Evolutionary conservation across 2,113 vertebrate species (phyloP), one percentile per base, ranked within the genome.

Genomic region (Tympanuchus pallidicinctus): DNA sequence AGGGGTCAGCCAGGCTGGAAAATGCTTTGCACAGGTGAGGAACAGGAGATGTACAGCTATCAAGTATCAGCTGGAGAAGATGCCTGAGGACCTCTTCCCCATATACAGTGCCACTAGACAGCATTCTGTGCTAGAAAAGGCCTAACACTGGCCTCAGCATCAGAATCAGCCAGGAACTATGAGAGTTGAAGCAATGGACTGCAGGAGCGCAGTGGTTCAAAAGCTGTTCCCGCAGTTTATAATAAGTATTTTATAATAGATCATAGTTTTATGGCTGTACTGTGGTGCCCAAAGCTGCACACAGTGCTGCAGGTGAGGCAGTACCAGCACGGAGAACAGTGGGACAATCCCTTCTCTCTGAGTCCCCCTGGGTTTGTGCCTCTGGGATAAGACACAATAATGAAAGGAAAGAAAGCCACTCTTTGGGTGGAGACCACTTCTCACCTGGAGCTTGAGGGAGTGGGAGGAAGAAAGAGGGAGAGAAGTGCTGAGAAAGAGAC

Each of bases 371-470:
- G 54, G 15, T 27, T 82, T 71, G 19, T 88, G 50, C 40, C 42
- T 74, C 42, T 59, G 28, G n/a, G 73, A 57, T 24, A 77, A 73
- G 82, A 73, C 13, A 32, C 6, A 75, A 40, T 5, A 82, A 66
- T n/a, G 36, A 86, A 47, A 82, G 65, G 54, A 73, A 94, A 47
- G 40, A 57, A 91, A 95, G 70, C 11, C 32, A 63, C 24, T 8
- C 25, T 85, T 82, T 47, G 47, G 19, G 43, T 56, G 50, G 20
- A 66, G 66, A 59, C 17, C 3, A 11, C 67, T 93, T 56, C 32
- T 69, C 24, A 45, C 30, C 45, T 2, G 4, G 32, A 80, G 16
- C 0, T 2, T 19, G 63, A 88, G 28, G 15, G 21, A 82, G 27
- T 8, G 42, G 36, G 25, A 38, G 17, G 50, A 80, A 57, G 50